Percentiles rank a stretch among this genome's conserved stretches.
phyloP scores from a whole-genome alignment of 2,888 invertebrate species.

The Brassicogethes aeneus region DNA sequence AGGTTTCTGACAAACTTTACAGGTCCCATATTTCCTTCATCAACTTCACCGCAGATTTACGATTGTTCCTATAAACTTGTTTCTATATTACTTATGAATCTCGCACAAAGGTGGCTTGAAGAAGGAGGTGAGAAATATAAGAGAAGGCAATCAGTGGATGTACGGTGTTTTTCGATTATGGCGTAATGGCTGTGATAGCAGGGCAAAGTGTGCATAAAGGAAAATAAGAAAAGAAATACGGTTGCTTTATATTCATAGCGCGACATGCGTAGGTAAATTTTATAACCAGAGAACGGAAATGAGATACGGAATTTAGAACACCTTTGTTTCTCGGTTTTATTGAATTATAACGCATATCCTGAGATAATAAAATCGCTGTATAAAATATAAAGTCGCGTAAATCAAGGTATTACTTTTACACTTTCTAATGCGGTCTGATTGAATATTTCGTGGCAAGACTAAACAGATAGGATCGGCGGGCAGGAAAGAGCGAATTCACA shows the following conservation, averaged over 20 bases:
- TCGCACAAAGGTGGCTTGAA: too few relatives aligned
- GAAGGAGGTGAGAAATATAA: too few relatives aligned
- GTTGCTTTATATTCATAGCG: neutral
- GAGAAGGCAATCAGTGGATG: neutral
- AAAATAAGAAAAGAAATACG: neutral
- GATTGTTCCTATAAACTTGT: too few relatives aligned
- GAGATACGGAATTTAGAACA: constrained; percentile 18
- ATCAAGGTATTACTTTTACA: too few relatives aligned
- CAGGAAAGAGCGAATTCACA: constrained; percentile 4
- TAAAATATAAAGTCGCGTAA: neutral
- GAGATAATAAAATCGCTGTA: neutral
- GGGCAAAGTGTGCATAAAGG: neutral
- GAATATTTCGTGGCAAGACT: too few relatives aligned
- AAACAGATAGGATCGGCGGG: constrained; percentile 8
- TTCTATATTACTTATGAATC: too few relatives aligned
- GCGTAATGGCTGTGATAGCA: neutral
- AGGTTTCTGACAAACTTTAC: too few relatives aligned
- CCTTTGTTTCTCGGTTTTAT: constrained; percentile 6
- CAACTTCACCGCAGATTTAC: too few relatives aligned
- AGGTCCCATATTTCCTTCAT: too few relatives aligned
- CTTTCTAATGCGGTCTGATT: too few relatives aligned
- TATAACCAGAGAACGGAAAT: constrained; percentile 17
- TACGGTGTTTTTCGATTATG: neutral
- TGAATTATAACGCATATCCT: neutral
- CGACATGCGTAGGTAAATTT: constrained; percentile 12